These are phyloP conservation scores for Syngnathus typhle DNA, from an alignment of 2,113 vertebrate genomes.

Conservation along the genomic window DNA sequence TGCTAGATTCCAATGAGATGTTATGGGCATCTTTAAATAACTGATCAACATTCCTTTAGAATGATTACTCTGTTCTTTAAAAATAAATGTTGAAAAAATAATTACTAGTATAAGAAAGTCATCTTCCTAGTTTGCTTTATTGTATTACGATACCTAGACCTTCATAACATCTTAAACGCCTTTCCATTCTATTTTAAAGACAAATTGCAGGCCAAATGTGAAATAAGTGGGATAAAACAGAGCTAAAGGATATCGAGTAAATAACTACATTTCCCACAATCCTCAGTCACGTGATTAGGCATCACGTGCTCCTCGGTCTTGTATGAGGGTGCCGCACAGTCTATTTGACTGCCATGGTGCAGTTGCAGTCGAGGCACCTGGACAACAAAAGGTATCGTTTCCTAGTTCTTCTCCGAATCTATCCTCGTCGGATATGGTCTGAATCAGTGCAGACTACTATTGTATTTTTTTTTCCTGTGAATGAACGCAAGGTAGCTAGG, in stretches of 20 bases:
- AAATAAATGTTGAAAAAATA: too few species aligned
- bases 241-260: too few species aligned
- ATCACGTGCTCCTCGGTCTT: constrained; percentile 25
- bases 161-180: background rate
- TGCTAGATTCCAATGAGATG: too few species aligned
- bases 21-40: too few species aligned
- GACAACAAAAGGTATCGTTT: background rate
- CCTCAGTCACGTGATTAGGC: constrained; percentile 18
- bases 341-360: background rate
- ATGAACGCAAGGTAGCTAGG: background rate
- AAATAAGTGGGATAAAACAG: background rate
- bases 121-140: background rate
- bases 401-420: background rate
- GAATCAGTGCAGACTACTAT: background rate
- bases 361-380: background rate
- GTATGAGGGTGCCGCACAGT: background rate
- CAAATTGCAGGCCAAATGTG: background rate
- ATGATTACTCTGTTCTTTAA: too few species aligned
- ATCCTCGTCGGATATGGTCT: background rate
- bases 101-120: too few species aligned
- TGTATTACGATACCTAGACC: background rate
- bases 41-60: too few species aligned
- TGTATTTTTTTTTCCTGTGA: background rate
- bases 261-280: constrained; percentile 46
- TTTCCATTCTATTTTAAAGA: background rate